Evolutionary conservation across 2,113 vertebrate species (phyloP).

Genomic region (Noctilio leporinus): DNA sequence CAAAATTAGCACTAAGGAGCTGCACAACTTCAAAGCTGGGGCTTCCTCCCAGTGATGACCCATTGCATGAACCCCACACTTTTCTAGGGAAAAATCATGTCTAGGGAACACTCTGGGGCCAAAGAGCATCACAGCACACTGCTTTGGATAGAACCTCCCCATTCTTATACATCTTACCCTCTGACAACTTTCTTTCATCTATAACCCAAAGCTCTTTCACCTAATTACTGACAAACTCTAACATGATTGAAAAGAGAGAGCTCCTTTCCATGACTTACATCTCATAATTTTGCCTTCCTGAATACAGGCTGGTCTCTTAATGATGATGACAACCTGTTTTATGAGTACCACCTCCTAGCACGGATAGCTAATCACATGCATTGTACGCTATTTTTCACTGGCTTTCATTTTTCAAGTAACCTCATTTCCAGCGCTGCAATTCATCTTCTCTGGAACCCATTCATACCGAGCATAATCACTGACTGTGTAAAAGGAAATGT

Average conservation of each 20-base stretch:
- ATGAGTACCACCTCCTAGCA: not conserved
- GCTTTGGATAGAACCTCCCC: not conserved
- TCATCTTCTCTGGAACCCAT: not conserved
- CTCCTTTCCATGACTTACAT: not conserved
- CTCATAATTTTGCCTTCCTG: not conserved
- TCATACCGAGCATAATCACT: not conserved
- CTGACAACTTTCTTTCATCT: not conserved
- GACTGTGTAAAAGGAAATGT: not conserved
- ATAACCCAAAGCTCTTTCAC: not conserved
- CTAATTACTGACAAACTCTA: not conserved
- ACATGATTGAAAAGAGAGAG: not conserved
- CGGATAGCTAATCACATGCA: not conserved
- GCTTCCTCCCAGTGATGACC: not conserved
- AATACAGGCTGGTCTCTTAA: not conserved
- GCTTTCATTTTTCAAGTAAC: not conserved
- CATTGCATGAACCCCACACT: not conserved
- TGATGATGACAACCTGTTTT: not conserved
- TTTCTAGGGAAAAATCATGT: not conserved
- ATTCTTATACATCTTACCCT: not conserved
- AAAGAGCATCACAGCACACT: not conserved
- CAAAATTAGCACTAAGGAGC: not conserved
- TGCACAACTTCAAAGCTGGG: not conserved
- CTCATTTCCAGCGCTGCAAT: not conserved
- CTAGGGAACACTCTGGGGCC: not conserved
- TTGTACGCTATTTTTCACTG: not conserved